A percentile compares a stretch with the other conserved stretches of the same genome.
phyloP scores from a whole-genome alignment of 2,888 invertebrate species.

The Melikaiella ostensackeni region DNA sequence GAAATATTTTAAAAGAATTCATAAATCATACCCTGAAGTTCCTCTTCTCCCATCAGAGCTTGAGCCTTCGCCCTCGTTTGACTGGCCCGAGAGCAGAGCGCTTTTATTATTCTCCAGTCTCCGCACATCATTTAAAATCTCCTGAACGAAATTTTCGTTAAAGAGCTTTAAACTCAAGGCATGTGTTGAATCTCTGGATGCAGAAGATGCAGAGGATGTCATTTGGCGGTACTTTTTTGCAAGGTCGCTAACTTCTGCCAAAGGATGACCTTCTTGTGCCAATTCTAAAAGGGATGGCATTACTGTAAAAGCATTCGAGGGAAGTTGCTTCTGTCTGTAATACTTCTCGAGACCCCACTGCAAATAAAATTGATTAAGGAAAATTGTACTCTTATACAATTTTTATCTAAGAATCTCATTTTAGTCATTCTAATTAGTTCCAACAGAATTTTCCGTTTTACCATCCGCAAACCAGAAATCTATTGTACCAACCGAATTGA shows the following conservation, averaged over 20 bases:
- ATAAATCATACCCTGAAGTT: not conserved
- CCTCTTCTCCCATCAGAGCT: not conserved
- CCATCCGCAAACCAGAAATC: too few relatives aligned
- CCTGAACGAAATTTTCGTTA: slow-evolving; percentile 57
- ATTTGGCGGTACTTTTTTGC: slow-evolving; percentile 61
- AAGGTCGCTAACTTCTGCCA: slow-evolving; percentile 58
- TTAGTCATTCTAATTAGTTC: too few relatives aligned
- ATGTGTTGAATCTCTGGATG: slow-evolving; percentile 44
- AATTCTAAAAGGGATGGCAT: slow-evolving; percentile 56
- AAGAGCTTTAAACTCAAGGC: slow-evolving; percentile 56
- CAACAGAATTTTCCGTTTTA: too few relatives aligned
- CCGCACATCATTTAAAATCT: slow-evolving; percentile 56
- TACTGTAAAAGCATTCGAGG: slow-evolving; percentile 16
- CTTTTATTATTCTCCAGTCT: slow-evolving; percentile 42
- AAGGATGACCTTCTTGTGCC: slow-evolving; percentile 55
- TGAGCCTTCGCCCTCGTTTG: not conserved
- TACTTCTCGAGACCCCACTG: slow-evolving; percentile 68
- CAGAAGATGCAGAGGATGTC: not conserved
- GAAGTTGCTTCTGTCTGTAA: slow-evolving; percentile 51
- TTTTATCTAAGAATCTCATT: too few relatives aligned
- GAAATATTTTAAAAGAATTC: not conserved
- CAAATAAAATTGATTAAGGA: slow-evolving; percentile 2
- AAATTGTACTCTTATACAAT: too few relatives aligned
- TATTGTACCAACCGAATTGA: too few relatives aligned
- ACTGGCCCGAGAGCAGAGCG: not conserved